Conservation (phyloP, 2,113 vertebrate species). For the Alces alces region DNA sequence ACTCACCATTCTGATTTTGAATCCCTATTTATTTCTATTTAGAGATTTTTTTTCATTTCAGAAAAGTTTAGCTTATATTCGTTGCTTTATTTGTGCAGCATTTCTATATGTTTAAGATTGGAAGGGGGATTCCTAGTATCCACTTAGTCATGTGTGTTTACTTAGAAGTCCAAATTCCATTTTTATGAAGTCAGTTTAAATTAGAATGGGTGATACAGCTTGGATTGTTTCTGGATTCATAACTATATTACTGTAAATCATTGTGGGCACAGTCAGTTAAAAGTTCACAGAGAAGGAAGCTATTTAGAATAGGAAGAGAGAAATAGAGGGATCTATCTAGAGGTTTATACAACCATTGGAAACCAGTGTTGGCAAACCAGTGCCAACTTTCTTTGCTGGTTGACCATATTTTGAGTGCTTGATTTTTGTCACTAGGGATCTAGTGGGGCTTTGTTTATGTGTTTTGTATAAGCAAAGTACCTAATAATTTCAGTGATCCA, state of each 20-base stretch:
- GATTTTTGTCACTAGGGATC: neutral
- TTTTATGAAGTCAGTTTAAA: constrained; percentile 15
- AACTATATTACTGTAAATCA: neutral
- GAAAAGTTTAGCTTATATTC: neutral
- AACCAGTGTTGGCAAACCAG: neutral
- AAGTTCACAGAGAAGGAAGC: neutral
- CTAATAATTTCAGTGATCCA: neutral
- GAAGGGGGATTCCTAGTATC: neutral
- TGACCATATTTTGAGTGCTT: neutral
- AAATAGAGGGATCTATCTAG: neutral
- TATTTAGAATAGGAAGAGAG: neutral
- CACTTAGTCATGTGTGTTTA: neutral
- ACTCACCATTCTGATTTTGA: neutral
- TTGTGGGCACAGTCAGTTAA: neutral
- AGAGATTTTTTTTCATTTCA: neutral
- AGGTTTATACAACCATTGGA: neutral
- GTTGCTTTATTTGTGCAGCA: neutral
- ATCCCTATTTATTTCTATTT: neutral
- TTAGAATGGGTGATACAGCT: neutral
- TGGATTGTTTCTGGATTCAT: constrained; percentile 18
- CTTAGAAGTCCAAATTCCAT: constrained; percentile 15
- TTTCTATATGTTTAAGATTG: constrained; percentile 1
- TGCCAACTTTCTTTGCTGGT: neutral
- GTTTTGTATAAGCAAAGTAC: neutral
- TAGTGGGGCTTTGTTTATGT: neutral